These are phyloP conservation scores for Gastrophysa polygoni DNA, from an alignment of 2,888 invertebrate species.

Conservation along the genomic window DNA sequence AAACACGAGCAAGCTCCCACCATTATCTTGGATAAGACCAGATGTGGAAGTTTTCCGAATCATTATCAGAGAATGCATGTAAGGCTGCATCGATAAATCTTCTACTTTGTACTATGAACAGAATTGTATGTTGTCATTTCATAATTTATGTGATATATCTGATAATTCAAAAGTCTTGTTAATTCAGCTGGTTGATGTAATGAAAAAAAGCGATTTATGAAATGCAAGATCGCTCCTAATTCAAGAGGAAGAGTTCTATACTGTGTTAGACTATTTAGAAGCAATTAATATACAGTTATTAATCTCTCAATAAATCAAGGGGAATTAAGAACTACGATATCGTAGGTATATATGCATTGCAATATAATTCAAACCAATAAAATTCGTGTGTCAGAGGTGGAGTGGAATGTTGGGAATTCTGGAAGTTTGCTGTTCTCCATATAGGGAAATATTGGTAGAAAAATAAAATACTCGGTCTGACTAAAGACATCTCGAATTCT, in stretches of 20 bases:
- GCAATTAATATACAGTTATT: background rate
- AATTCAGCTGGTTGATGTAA: background rate
- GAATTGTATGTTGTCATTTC: background rate
- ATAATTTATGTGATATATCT: background rate
- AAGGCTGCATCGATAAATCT: background rate
- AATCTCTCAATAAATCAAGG: background rate
- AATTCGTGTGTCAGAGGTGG: too few relatives aligned
- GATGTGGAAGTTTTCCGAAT: background rate
- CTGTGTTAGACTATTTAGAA: background rate
- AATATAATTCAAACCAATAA: too few relatives aligned
- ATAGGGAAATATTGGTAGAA: too few relatives aligned
- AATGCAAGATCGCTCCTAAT: background rate
- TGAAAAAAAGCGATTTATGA: background rate
- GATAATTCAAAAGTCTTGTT: background rate
- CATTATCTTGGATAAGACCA: background rate
- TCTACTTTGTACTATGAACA: background rate
- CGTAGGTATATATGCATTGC: too few relatives aligned
- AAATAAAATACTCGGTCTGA: too few relatives aligned
- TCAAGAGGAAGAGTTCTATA: background rate
- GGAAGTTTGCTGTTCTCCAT: too few relatives aligned
- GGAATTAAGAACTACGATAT: background rate
- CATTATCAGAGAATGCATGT: background rate
- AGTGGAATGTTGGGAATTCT: too few relatives aligned
- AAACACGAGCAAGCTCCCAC: background rate
- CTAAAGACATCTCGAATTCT: too few relatives aligned